Base-by-base conservation (phyloP, 2,888 invertebrate species). In the Drosophila setosimentum region DNA sequence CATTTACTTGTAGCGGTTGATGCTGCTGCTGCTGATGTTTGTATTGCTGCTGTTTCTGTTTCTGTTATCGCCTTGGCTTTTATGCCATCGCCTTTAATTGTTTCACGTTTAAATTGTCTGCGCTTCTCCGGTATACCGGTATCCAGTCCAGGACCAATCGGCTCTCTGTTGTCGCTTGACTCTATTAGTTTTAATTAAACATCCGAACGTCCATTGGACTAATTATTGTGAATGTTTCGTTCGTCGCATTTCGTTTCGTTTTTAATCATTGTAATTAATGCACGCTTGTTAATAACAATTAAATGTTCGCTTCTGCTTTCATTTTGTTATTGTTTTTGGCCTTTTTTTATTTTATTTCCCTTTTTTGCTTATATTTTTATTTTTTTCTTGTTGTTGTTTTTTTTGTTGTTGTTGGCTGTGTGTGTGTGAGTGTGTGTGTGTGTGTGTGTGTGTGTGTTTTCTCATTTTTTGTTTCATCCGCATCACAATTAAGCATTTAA, bases 101-200 rank as follows among this genome's bases (percentile, higher is more conserved):
- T 79, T 84, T 70, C 79, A 84, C 87, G 89, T 84, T 82, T 75
- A 73, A 83, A 80, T 74, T 75, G 73, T 69, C 67, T 58, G 53
- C 68, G 64, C 62, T 57, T 53, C 11, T 73, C 45, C 18, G 45
- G 58, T 35, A 21, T 45, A 68, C 45, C 18, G 45, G 58, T 35
- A 21, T 45, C 66, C 24, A 11, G 33, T 30, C 18, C n/a, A n/a
- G 13, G 13, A 53, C 49, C 45, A 35, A 24, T 63, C 48, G 48
- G 24, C 18, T 18, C 32, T 30, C 50, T 55, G 61, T 58, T 67
- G 35, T 35, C 61, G 75, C 61, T 45, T 58, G 73, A 73, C 77
- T 88, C 84, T 87, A 87, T 88, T 89, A 81, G 87, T 87, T 89
- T 87, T 83, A 87, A 87, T 87, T 87, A 89, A 87, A 84, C 89